Conservation (phyloP, 2,113 vertebrate species). For the Leptobrachium leishanense region DNA sequence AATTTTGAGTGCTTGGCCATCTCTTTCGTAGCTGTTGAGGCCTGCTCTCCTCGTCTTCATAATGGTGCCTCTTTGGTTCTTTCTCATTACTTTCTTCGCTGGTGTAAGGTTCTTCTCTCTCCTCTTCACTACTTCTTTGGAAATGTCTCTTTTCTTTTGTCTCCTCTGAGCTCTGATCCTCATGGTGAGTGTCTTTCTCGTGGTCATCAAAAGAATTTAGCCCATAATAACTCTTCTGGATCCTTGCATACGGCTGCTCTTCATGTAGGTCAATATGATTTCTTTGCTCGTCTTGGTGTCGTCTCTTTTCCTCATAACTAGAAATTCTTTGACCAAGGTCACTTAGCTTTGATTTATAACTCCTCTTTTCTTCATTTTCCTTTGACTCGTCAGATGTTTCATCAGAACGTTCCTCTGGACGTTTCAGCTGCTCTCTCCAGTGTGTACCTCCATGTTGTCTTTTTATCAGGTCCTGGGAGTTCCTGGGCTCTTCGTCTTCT, state of each 20-base stretch:
- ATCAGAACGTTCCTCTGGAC: conserved; percentile 47
- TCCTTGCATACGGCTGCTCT: conserved; percentile 43
- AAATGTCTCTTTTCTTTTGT: conserved; percentile 50
- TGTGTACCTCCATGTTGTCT: conserved; percentile 45
- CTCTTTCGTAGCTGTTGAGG: conserved; percentile 30
- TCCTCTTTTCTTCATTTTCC: conserved; percentile 58
- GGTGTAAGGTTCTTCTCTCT: conserved; percentile 47
- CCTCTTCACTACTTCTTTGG: conserved; percentile 52
- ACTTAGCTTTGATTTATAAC: conserved; percentile 46
- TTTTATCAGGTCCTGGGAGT: conserved; percentile 55
- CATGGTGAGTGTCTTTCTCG: conserved; percentile 40
- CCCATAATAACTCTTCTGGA: conserved; percentile 43
- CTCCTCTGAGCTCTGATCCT: conserved; percentile 40
- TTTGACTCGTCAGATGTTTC: conserved; percentile 58
- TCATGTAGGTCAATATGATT: conserved; percentile 1
- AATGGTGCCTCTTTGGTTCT: conserved; percentile 48
- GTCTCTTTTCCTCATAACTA: conserved; percentile 56
- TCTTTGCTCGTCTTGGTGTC: conserved; percentile 23
- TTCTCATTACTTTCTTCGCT: conserved; percentile 51
- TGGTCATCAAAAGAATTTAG: conserved; percentile 49
- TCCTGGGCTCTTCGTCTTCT: conserved; percentile 36
- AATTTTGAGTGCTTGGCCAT: background rate
- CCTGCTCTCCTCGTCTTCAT: conserved; percentile 49
- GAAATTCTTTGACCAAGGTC: conserved; percentile 49
- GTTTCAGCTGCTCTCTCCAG: conserved; percentile 49